Evolutionary conservation across 2,113 vertebrate genomes (phyloP), one percentile per base, ranked within the genome.

Genomic region (Oenanthe melanoleuca): DNA sequence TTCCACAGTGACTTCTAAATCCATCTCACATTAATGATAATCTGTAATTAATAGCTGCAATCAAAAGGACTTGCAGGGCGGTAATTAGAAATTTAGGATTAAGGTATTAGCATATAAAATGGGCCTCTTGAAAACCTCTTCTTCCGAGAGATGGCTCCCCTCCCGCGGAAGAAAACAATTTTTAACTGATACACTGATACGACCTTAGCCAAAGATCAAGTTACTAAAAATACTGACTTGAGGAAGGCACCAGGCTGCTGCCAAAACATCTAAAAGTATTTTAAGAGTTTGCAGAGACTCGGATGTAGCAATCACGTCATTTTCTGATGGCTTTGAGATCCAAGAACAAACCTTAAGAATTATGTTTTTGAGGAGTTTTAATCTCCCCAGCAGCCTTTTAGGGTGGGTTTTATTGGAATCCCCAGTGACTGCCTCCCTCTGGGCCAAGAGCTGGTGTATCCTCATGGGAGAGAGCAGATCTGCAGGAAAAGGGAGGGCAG

Each of bases 11-110:
- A 80, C 83, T 92, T 74, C 89, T 88, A 96, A 91, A 96, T 75
- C 81, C 85, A 13, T 9, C 11, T 18, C 52, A 63, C 82, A 24
- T 60, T 95, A 92, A 94, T 79, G 88, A 87, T 94, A 95, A 95
- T 92, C 92, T 97, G 87, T 88, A 95, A 95, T 97, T 91, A 96
- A 89, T 92, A 79, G 85, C 86, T 22, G 67, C 89, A 92, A 63
- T 97, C 94, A 91, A 92, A 95, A 73, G 83, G 74, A 91, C 40
- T 74, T 83, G 92, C 31, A 64, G 93, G 26, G 86, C 4, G 26
- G 88, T 90, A 78, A 95, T 95, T 95, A 95, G 92, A 57, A 96
- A 86, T 95, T 73, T 80, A 88, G 88, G 88, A 93, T 94, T 97
- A 94, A 89, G 80, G 81, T 82, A 78, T 94, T 93, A 93, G 67